Percentiles rank a stretch among this genome's conserved stretches.
These are phyloP conservation scores for Drosophila melanocephala DNA, from an alignment of 2,888 invertebrate genomes.

Conservation along the genomic window DNA sequence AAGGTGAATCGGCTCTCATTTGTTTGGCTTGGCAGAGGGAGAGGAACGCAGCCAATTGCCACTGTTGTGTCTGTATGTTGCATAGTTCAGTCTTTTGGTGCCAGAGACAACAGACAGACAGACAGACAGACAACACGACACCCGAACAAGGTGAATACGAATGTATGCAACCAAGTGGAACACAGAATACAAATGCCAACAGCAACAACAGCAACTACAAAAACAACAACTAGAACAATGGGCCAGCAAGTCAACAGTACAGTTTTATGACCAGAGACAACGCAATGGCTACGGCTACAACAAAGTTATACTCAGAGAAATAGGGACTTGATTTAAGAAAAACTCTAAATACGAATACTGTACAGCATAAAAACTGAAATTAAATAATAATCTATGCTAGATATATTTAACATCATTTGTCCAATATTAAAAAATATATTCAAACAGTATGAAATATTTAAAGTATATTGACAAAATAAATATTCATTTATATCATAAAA, in stretches of 20 bases:
- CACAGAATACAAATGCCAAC: conserved; percentile 35
- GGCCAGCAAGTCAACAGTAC: conserved; percentile 40
- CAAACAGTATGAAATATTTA: background rate
- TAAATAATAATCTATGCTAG: background rate
- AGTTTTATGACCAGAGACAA: conserved; percentile 64
- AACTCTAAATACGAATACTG: background rate
- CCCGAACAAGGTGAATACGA: conserved; percentile 49
- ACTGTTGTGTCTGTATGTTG: conserved; percentile 29
- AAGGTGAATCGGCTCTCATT: conserved; percentile 52
- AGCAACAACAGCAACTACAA: conserved; percentile 11
- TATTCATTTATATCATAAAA: background rate
- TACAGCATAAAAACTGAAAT: background rate
- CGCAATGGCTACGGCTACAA: conserved; percentile 39
- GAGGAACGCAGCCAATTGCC: conserved; percentile 23
- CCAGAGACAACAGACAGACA: conserved; percentile 24
- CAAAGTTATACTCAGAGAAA: conserved; percentile 40
- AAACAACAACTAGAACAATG: conserved; percentile 12
- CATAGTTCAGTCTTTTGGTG: conserved; percentile 52
- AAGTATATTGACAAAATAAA: background rate
- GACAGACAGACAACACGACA: conserved; percentile 43
- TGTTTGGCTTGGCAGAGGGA: conserved; percentile 11
- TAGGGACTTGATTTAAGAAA: background rate
- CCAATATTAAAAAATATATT: background rate
- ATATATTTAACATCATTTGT: background rate
- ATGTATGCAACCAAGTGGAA: conserved; percentile 46